Percentiles rank a stretch among this genome's conserved stretches.
phyloP scores from a whole-genome alignment of 2,113 vertebrate genomes.

The Platysteira castanea region DNA sequence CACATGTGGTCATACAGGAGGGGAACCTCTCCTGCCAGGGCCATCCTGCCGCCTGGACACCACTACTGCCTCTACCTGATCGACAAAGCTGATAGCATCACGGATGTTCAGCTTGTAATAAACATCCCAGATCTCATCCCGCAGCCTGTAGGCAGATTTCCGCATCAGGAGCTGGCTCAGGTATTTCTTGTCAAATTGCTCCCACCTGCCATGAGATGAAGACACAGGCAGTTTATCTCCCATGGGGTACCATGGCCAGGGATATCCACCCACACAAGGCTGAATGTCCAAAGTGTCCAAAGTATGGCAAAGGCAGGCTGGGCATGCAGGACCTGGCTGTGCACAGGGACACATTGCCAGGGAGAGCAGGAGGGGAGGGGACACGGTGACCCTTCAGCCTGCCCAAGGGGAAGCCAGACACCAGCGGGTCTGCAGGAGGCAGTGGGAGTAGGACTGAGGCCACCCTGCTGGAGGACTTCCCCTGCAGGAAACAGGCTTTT shows the following conservation, averaged over 20 bases:
- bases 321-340: not conserved
- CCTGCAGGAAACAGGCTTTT: not conserved
- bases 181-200: slow-evolving; percentile 97
- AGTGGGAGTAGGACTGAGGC: not conserved
- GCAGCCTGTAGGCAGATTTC: slow-evolving; percentile 89
- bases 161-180: slow-evolving; percentile 91
- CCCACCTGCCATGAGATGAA: slow-evolving; percentile 79
- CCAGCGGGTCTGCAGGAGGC: accelerated
- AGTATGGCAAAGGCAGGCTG: accelerated
- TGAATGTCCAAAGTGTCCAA: not conserved
- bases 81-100: slow-evolving; percentile 93
- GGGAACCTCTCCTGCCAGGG: not conserved
- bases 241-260: not conserved
- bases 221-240: not conserved
- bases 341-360: not conserved
- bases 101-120: slow-evolving; percentile 98
- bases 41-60: accelerated
- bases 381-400: not conserved
- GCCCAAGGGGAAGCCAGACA: not conserved
- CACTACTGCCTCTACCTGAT: slow-evolving; percentile 77
- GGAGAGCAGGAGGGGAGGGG: not conserved
- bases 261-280: not conserved
- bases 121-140: slow-evolving; percentile 94
- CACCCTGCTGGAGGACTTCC: not conserved
- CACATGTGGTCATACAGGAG: accelerated